These are phyloP conservation scores for Trididemnum miniatum DNA, from an alignment of 23 tunicate species.

Conservation along the genomic window DNA sequence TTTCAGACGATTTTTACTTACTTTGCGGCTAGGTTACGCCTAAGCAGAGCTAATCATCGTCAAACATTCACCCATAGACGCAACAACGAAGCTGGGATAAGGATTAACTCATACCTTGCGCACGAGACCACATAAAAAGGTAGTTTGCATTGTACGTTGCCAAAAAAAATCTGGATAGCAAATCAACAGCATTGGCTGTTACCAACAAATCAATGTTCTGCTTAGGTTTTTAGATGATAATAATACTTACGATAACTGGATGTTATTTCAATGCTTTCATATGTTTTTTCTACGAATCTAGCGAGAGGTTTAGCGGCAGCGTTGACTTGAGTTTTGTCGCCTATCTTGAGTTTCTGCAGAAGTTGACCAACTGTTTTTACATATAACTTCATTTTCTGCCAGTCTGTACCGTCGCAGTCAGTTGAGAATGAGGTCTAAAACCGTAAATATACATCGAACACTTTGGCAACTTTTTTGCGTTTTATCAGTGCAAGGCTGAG, in stretches of 20 bases:
- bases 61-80: too few species aligned
- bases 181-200: background rate
- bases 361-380: conserved; percentile 58
- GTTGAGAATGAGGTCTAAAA: background rate
- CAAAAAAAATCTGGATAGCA: background rate
- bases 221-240: too few species aligned
- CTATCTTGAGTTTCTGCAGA: conserved; percentile 38
- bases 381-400: conserved; percentile 60
- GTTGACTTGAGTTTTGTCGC: background rate
- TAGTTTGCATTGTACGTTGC: too few species aligned
- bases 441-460: background rate
- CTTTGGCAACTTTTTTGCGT: too few species aligned
- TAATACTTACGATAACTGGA: conserved; percentile 33
- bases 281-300: conserved; percentile 34
- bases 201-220: too few species aligned
- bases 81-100: too few species aligned
- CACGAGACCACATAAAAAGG: too few species aligned
- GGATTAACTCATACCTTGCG: too few species aligned
- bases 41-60: too few species aligned
- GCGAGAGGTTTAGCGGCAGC: conserved; percentile 15
- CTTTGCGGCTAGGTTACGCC: too few species aligned
- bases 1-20: too few species aligned
- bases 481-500: too few species aligned
- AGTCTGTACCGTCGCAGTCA: conserved; percentile 24
- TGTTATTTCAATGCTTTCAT: conserved; percentile 43